Evolutionary conservation across 2,888 invertebrate genomes (phyloP).

Genomic region (Therioaphis trifolii): DNA sequence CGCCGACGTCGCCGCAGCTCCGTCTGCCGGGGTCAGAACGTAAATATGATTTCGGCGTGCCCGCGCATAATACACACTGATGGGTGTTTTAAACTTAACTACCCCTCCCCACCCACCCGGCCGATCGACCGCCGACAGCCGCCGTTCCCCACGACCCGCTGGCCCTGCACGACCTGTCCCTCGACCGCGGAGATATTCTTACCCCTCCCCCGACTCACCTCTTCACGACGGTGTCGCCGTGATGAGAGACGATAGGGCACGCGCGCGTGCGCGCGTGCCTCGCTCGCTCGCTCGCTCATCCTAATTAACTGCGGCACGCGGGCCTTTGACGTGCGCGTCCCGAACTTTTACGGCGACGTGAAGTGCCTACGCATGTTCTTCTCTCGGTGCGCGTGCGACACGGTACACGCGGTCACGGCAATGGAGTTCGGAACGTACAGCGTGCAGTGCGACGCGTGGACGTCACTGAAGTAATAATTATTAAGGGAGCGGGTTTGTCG

Average conservation of each 20-base stretch:
- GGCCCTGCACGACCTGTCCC: background rate
- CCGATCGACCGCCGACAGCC: background rate
- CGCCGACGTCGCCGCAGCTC: too few species aligned
- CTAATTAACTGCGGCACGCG: constrained; percentile 45
- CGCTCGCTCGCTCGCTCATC: background rate
- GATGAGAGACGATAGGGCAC: background rate
- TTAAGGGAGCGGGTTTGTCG: too few species aligned
- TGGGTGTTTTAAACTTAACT: constrained; percentile 60
- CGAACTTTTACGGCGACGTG: constrained; percentile 20
- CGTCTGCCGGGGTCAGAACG: constrained; percentile 44
- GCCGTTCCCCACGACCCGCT: background rate
- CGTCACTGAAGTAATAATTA: too few species aligned
- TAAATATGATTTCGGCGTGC: constrained; percentile 57
- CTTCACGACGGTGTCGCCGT: too few species aligned
- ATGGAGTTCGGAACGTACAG: too few species aligned
- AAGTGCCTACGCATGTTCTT: too few species aligned
- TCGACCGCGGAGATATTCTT: background rate
- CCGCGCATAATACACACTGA: constrained; percentile 59
- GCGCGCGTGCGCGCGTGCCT: background rate
- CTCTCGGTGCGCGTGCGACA: too few species aligned
- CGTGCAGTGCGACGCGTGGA: too few species aligned
- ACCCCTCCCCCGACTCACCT: background rate
- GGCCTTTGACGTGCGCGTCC: background rate
- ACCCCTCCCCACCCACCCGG: background rate
- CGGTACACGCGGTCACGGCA: too few species aligned